Base-by-base conservation (phyloP, 2,888 invertebrate genomes). In the Melitaea athalia region DNA sequence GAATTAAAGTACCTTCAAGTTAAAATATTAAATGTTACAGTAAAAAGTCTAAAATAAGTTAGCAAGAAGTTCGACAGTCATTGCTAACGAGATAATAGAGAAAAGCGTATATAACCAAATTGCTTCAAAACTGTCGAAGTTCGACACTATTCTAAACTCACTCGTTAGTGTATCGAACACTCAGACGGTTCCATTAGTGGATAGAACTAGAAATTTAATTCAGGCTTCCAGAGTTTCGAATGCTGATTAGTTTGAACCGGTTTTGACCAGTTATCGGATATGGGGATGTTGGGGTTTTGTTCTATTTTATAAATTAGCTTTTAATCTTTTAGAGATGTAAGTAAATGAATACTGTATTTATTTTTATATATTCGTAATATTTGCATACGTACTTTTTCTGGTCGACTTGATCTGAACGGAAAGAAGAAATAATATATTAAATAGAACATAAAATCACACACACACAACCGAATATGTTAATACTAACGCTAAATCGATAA, bases 61-160 rank as follows among this genome's bases (percentile, higher is more conserved):
- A 38, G 5, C 38, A 38, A 38, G 38, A 38, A 38, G 11, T n/a
- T 38, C 57, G 50, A 59, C 42, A 59, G 24, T 15, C 55, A 61
- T 55, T 38, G 43, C 45, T 47, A 14, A 24, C 15, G n/a, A 42
- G 43, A 62, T 38, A 57, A n/a, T 47, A n/a, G 15, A n/a, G 45
- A 11, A 43, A 63, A 59, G 52, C 49, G 15, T 59, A 63, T 61
- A 62, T 55, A 1, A 17, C 50, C 59, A 66, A 68, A 71, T 68
- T 71, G 65, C 63, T 68, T 52, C 47, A 24, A 67, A 66, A 68
- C 71, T 68, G 68, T 45, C 63, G 49, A 71, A 71, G 59, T 71
- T 68, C n/a, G 63, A 42, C 50, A 53, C 50, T 63, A 71, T 63
- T 57, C 68, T 57, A 59, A 63, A 65, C 65, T 68, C 59, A 49